A percentile compares a stretch with the other conserved stretches of the same genome.
Conservation (phyloP, 2,113 vertebrate species). For the Cinclus cinclus region DNA sequence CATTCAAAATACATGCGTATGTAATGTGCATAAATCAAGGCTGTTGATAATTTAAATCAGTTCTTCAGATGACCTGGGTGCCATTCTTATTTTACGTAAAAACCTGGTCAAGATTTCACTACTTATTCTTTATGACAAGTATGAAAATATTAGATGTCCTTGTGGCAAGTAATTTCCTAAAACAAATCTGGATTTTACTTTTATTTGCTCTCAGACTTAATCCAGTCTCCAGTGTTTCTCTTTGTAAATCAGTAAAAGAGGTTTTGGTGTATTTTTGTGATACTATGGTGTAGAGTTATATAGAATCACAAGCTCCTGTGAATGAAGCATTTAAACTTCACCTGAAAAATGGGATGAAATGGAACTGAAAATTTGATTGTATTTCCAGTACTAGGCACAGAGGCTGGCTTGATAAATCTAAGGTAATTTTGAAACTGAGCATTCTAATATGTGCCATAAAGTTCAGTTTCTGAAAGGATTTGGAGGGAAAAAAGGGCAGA, state of each 20-base stretch:
- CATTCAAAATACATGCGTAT: background rate
- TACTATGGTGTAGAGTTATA: background rate
- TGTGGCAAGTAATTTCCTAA: background rate
- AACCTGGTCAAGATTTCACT: background rate
- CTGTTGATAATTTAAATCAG: background rate
- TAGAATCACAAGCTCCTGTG: background rate
- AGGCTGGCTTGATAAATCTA: background rate
- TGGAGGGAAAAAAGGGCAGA: accelerated
- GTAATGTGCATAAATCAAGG: background rate
- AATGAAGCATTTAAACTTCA: background rate
- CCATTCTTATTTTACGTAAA: background rate
- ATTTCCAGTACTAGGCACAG: background rate
- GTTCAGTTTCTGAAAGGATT: background rate
- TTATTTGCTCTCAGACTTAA: background rate
- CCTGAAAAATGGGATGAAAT: background rate
- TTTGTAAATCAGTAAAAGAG: background rate
- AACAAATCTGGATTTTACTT: background rate
- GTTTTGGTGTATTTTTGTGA: background rate
- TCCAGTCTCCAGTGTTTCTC: background rate
- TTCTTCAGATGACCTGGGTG: background rate
- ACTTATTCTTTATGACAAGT: background rate
- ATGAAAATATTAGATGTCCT: background rate
- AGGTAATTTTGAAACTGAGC: background rate
- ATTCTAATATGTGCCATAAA: background rate
- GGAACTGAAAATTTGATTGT: background rate